These are phyloP conservation scores for Actinia tenebrosa DNA, from an alignment of 64 coral and sea anemone species.

Conservation along the genomic window DNA sequence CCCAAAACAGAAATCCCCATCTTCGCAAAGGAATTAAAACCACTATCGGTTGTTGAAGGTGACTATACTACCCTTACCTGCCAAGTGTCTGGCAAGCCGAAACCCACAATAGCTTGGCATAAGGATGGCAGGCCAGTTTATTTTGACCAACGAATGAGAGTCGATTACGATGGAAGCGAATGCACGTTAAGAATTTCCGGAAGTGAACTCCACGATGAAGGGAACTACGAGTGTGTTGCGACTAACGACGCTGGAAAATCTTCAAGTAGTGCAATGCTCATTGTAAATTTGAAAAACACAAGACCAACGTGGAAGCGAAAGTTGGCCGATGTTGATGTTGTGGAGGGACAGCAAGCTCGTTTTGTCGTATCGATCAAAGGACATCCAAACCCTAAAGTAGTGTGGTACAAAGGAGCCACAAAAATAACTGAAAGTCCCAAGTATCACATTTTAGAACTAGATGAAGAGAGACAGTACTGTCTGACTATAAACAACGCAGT, in stretches of 20 bases:
- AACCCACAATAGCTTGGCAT: constrained; percentile 67
- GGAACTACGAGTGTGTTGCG: constrained; percentile 69
- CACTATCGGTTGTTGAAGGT: constrained; percentile 57
- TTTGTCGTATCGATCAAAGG: constrained; percentile 58
- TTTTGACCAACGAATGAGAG: constrained; percentile 43
- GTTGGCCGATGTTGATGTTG: constrained; percentile 42
- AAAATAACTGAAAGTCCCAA: constrained; percentile 48
- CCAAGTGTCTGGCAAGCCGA: constrained; percentile 59
- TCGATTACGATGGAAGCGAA: constrained; percentile 45
- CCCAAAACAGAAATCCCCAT: constrained; percentile 51
- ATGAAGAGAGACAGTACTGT: constrained; percentile 50
- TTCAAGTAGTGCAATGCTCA: constrained; percentile 58
- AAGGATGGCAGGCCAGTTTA: constrained; percentile 54
- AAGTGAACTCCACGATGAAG: constrained; percentile 53
- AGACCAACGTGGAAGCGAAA: constrained; percentile 67
- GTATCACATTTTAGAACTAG: constrained; percentile 11
- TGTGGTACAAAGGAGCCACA: constrained; percentile 69
- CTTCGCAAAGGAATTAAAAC: constrained; percentile 40
- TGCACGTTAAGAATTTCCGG: constrained; percentile 36
- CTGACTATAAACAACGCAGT: constrained; percentile 41
- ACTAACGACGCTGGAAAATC: constrained; percentile 46
- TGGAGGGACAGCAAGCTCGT: constrained; percentile 55
- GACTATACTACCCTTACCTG: constrained; percentile 42
- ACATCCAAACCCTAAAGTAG: constrained; percentile 52
- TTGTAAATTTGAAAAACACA: constrained; percentile 39